phyloP scores from a whole-genome alignment of 2,797 vertebrate genomes.

The Micropoecilia bifurca region DNA sequence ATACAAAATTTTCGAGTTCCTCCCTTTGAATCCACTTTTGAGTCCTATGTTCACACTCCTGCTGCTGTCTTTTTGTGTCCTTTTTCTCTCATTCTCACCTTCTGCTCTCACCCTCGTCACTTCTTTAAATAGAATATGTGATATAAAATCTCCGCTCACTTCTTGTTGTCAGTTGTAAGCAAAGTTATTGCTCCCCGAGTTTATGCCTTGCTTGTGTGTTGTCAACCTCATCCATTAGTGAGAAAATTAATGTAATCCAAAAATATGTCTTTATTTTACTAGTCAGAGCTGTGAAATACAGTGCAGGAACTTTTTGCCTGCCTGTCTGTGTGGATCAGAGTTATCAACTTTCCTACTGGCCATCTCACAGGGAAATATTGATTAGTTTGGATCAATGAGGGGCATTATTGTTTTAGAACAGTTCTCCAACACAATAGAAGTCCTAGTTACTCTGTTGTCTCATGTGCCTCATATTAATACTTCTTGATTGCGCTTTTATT shows the following conservation, averaged over 20 bases:
- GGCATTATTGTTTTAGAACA: constrained; percentile 65
- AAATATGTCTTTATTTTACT: constrained; percentile 46
- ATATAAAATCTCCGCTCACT: constrained; percentile 39
- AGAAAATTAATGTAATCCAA: constrained; percentile 19
- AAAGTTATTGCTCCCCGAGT: constrained; percentile 16
- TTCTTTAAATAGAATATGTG: constrained; percentile 61
- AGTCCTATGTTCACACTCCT: constrained; percentile 31
- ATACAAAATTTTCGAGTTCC: neutral
- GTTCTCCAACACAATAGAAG: constrained; percentile 45
- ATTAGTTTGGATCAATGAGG: constrained; percentile 66
- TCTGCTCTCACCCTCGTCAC: constrained; percentile 41
- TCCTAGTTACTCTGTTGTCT: constrained; percentile 31
- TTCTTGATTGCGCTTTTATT: neutral
- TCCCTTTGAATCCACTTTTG: constrained; percentile 28
- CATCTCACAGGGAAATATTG: constrained; percentile 59
- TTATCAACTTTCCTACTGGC: constrained; percentile 48
- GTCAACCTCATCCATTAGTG: neutral
- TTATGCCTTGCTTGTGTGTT: neutral
- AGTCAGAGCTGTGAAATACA: constrained; percentile 57
- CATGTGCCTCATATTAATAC: constrained; percentile 18
- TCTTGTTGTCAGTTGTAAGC: constrained; percentile 32
- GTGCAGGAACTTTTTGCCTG: constrained; percentile 34
- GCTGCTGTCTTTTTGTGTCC: constrained; percentile 11
- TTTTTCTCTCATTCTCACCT: constrained; percentile 40
- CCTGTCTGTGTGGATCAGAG: constrained; percentile 56